These are phyloP conservation scores for Cinara cedri DNA, from an alignment of 2,888 invertebrate genomes.

Conservation along the genomic window DNA sequence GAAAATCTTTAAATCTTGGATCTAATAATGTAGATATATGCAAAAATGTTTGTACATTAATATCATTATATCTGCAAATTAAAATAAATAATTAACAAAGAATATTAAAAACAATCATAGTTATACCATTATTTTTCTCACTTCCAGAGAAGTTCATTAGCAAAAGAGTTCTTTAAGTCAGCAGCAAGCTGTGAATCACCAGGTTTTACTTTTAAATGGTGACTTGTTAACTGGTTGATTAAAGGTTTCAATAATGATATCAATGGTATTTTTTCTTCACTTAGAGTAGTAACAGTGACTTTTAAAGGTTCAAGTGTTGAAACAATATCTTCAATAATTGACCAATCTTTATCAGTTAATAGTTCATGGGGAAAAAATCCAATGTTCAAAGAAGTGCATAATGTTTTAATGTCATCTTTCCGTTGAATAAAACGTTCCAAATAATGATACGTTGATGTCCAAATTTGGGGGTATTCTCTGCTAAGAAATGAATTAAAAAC, in stretches of 20 bases:
- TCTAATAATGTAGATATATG: constrained; percentile 65
- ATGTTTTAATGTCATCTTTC: constrained; percentile 62
- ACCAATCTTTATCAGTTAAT: constrained; percentile 64
- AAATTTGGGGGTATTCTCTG: constrained; percentile 61
- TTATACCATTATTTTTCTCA: constrained; percentile 8
- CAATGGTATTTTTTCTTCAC: constrained; percentile 65
- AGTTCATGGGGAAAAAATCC: constrained; percentile 62
- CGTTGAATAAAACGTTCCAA: constrained; percentile 63
- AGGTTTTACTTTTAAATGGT: constrained; percentile 64
- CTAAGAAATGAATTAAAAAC: constrained; percentile 59
- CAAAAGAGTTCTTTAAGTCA: constrained; percentile 63
- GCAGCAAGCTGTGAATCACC: constrained; percentile 63
- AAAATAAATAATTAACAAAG: constrained; percentile 6
- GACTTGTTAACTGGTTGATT: constrained; percentile 65
- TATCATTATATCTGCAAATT: constrained; percentile 63
- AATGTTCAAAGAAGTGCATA: constrained; percentile 62
- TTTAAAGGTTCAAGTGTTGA: constrained; percentile 65
- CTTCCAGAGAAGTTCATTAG: constrained; percentile 47
- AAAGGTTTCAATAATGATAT: constrained; percentile 66
- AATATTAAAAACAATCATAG: neutral
- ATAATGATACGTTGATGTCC: constrained; percentile 66
- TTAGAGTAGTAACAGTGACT: constrained; percentile 65
- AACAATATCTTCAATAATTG: constrained; percentile 64
- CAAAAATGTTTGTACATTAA: constrained; percentile 63
- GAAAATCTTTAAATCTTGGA: constrained; percentile 66